These are phyloP conservation scores for Carassius carassius DNA, from an alignment of 2,113 vertebrate species.

Conservation along the genomic window DNA sequence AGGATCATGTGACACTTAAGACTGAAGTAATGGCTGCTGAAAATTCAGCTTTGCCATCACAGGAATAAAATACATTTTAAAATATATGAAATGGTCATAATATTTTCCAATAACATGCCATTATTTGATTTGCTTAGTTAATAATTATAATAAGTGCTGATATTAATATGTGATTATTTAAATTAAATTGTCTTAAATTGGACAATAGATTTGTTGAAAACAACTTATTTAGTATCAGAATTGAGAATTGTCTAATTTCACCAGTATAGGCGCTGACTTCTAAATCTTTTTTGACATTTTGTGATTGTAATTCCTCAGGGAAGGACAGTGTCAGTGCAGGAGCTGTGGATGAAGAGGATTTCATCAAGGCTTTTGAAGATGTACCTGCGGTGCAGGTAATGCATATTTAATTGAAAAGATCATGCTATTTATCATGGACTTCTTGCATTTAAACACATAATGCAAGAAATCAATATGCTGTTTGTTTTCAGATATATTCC, in stretches of 20 bases:
- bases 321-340: constrained; percentile 89
- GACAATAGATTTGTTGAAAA: too few relatives aligned
- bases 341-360: constrained; percentile 96
- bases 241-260: neutral
- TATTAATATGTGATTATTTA: too few relatives aligned
- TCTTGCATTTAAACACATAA: neutral
- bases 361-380: constrained; percentile 95
- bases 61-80: too few relatives aligned
- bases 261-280: neutral
- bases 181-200: too few relatives aligned
- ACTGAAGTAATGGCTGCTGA: too few relatives aligned
- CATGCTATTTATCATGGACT: neutral
- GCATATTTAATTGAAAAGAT: neutral
- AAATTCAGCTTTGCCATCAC: too few relatives aligned
- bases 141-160: too few relatives aligned
- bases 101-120: too few relatives aligned
- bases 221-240: too few relatives aligned
- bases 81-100: neutral
- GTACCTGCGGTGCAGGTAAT: constrained; percentile 88
- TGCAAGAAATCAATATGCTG: neutral
- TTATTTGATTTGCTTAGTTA: too few relatives aligned
- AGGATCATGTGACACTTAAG: neutral
- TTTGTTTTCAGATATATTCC: constrained; percentile 85
- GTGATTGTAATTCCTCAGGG: constrained; percentile 51
- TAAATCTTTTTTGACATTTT: neutral